phyloP scores from a whole-genome alignment of 2,888 invertebrate genomes.

The Drosophila histrio region DNA sequence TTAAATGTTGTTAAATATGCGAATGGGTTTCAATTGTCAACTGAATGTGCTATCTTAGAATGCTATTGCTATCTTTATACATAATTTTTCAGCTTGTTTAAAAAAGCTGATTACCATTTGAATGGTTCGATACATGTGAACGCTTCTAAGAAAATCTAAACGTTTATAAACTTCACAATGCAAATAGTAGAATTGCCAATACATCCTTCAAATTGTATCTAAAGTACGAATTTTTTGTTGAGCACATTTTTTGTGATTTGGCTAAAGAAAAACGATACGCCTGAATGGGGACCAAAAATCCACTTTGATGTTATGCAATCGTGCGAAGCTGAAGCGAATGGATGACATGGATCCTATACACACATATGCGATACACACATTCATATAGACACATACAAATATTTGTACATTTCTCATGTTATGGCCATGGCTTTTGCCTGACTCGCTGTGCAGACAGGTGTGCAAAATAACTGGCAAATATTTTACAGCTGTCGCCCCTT shows the following conservation, averaged over 20 bases:
- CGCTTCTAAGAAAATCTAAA: constrained; percentile 3
- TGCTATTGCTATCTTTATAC: background rate
- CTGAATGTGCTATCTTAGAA: background rate
- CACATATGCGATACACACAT: constrained; percentile 1
- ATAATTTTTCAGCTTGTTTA: background rate
- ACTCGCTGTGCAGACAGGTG: constrained; percentile 70
- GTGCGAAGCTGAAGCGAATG: constrained; percentile 50
- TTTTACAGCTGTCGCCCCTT: constrained; percentile 62
- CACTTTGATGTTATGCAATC: constrained; percentile 71
- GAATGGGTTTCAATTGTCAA: background rate
- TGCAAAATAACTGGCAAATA: constrained; percentile 74
- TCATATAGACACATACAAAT: constrained; percentile 5
- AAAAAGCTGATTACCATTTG: background rate
- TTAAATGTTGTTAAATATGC: background rate
- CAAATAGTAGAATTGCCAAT: constrained; percentile 33
- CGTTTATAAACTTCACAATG: constrained; percentile 51
- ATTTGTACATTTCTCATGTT: constrained; percentile 61
- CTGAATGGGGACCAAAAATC: constrained; percentile 48
- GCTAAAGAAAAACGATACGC: constrained; percentile 34
- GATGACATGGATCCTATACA: constrained; percentile 15
- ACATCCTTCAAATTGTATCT: constrained; percentile 29
- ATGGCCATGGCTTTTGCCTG: constrained; percentile 27
- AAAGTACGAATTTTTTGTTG: constrained; percentile 35
- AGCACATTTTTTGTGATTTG: constrained; percentile 17
- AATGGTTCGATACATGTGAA: background rate